Base-by-base conservation (phyloP, 2,797 vertebrate genomes). In the Girardinus metallicus region DNA sequence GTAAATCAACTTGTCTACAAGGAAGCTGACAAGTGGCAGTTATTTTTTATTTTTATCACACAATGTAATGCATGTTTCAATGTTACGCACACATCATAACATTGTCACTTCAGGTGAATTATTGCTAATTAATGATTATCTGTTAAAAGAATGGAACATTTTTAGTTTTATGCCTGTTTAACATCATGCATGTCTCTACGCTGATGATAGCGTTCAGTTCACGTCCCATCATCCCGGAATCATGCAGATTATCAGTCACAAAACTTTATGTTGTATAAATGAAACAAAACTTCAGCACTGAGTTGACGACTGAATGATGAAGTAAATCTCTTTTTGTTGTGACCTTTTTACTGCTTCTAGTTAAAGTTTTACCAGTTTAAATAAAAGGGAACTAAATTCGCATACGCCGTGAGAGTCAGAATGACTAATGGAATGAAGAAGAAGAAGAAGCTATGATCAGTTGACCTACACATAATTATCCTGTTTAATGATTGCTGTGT, bases 401-500 rank as follows among this genome's bases (percentile, higher is more conserved):
- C 44, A 39, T 26, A 49, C 31, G 43, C 31, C 79, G 39, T 12
- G 39, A 75, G 10, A 55, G 9, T 53, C 73, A 43, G 10, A 41
- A 5, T 68, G 66, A 68, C 39, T n/a, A 26, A 43, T 73, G 29
- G 53, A 8, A 74, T 64, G 31, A 53, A 80, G 70, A 70, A 0
- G 26, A 47, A 82, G 73, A 73, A 55, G 0, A 36, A 68, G 43
- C 55, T 60, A 5, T 1, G 62, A 23, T 39, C 7, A 57, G 57
- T 36, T 74, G 73, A 62, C 76, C 89, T 46, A 47, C 51, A 79
- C 21, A 36, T 36, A 36, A 36, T 34, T 18, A 2, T 39, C 23
- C 41, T 36, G 90, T 87, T 93, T 93, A 94, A 94, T 95, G 82
- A 94, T 93, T 94, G 72, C 47, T 78, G 55, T 43, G 10, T 36